Percentiles rank a stretch among this genome's conserved stretches.
Evolutionary conservation across 2,888 invertebrate species (phyloP).

Genomic region (Rhagonycha fulva): DNA sequence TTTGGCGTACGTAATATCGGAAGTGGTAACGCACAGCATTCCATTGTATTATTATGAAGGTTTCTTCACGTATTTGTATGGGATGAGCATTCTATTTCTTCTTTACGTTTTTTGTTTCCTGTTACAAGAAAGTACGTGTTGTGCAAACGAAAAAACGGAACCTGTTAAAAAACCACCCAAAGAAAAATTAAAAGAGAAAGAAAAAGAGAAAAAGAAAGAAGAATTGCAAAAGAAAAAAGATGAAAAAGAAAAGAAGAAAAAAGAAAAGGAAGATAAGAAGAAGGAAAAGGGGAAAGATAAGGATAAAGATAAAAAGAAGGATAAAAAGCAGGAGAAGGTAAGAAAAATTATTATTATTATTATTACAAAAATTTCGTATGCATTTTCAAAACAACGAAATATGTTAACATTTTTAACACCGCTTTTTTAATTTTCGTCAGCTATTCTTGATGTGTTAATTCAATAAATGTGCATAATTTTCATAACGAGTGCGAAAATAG

Average conservation of each 20-base stretch:
- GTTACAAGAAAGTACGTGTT: conserved; percentile 88
- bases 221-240: conserved; percentile 63
- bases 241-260: conserved; percentile 62
- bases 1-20: conserved; percentile 92
- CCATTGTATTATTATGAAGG: conserved; percentile 94
- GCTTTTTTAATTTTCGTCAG: conserved; percentile 1
- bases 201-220: conserved; percentile 59
- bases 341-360: conserved; percentile 19
- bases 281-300: conserved; percentile 64
- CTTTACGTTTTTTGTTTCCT: conserved; percentile 94
- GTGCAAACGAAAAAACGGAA: conserved; percentile 68
- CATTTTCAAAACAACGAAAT: conserved; percentile 6
- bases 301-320: conserved; percentile 49
- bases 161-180: conserved; percentile 55
- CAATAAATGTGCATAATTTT: conserved; percentile 17
- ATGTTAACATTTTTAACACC: conserved; percentile 20
- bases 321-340: conserved; percentile 60
- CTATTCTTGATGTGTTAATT: not conserved
- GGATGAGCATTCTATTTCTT: conserved; percentile 89
- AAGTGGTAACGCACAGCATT: conserved; percentile 90
- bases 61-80: conserved; percentile 93
- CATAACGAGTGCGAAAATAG: not conserved
- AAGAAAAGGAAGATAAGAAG: conserved; percentile 65
- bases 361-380: not conserved
- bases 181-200: conserved; percentile 55